Evolutionary conservation across 2,888 invertebrate genomes (phyloP), one percentile per base, ranked within the genome.

Genomic region (Patella ulyssiponensis): DNA sequence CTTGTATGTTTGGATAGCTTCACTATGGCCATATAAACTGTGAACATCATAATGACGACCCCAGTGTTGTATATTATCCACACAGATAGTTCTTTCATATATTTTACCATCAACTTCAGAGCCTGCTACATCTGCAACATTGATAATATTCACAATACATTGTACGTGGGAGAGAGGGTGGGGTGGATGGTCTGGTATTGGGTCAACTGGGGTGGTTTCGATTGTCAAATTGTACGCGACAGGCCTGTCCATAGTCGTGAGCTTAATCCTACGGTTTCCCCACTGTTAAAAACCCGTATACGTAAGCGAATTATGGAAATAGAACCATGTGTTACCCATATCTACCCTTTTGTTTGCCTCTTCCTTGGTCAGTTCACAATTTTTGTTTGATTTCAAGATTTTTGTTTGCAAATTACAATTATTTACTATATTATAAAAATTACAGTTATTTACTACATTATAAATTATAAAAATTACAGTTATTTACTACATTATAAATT

Each of bases 11-110:
- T 88, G 81, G 53, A 91, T 89, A 0, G 91, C 86, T 82, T 93
- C 93, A 75, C 92, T 84, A 74, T 93, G 92, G 0, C 94, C 95
- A 83, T 95, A 95, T 73, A 90, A 82, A 84, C 89, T 92, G 84
- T 92, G 92, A 17, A 86, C 82, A 71, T 90, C 85, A 80, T 91
- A 91, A 77, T 91, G 91, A 1, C 74, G 76, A 1, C 95, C 95
- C 15, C 93, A 93, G 87, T 94, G 93, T 77, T 96, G 96, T 80
- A 91, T 91, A 0, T 96, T 95, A 82, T 95, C 95, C 95, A 96
- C 96, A 87, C 97, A 97, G 9, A 97, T 86, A 0, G 96, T 96
- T 88, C 95, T 94, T 71, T 93, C 93, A 79, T 93, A 87, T 74
- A 90, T 71, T 23, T 77, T 79, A 3, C 84, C 84, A 0, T 80